Evolutionary conservation across 2,888 invertebrate genomes (phyloP), one percentile per base, ranked within the genome.

Genomic region (Drosophila mulleri): DNA sequence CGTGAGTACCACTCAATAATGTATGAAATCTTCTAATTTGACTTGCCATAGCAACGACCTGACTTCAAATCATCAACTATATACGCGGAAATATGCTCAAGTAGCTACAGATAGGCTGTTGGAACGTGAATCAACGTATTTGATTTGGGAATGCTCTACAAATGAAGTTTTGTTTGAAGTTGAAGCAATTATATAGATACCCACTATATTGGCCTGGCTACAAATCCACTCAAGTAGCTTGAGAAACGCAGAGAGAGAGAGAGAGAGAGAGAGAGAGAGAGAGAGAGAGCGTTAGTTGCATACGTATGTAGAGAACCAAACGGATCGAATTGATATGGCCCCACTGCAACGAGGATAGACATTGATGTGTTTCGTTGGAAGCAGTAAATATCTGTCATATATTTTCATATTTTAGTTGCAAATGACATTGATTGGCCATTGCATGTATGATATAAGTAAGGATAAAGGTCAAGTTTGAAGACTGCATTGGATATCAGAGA

Each of bases 21-120:
- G 23, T 14, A 11, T n/a, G 16, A 29, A 53, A 42, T 41, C 29
- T 23, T 32, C 54, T 47, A 29, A 58, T 58, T 58, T 59, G 35
- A 44, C n/a, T 26, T 67, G 45, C 63, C 26, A 47, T 57, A 18
- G n/a, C 62, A 75, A 75, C 47, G 8, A 0, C 6, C 1, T 20
- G 57, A n/a, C 56, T 70, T 39, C 29, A 41, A 54, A 29, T 54
- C 41, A 41, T n/a, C 41, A 14, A 8, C 39, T 26, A 3, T 26
- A 3, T 23, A 37, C 52, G 37, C 37, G 35, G 9, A 23, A 37
- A 14, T 37, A 23, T 20, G 9, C 14, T 53, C 52, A 35, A 53
- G 52, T 16, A 48, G 18, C 48, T 48, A 11, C n/a, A 48, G n/a
- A 29, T 48, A 32, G 50, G 50, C 14, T 12, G 32, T 32, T 35